Conservation (phyloP, 2,888 invertebrate species). For the Nowickia ferox region DNA sequence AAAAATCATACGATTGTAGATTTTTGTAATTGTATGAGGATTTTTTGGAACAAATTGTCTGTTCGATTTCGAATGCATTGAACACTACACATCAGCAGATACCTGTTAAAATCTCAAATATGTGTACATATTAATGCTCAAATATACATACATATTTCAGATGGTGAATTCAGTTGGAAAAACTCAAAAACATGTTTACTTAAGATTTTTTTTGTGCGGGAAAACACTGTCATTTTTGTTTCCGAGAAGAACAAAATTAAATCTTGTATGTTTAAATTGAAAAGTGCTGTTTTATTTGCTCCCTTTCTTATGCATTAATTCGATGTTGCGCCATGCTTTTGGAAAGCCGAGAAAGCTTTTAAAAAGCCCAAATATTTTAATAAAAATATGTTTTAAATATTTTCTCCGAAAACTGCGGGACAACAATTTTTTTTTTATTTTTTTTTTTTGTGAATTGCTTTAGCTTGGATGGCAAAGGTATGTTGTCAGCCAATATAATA, state of each 20-base stretch:
- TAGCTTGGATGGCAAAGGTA: too few relatives aligned
- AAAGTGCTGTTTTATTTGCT: too few relatives aligned
- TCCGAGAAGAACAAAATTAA: too few relatives aligned
- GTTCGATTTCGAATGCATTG: conserved; percentile 54
- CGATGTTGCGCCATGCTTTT: too few relatives aligned
- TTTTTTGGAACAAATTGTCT: conserved; percentile 61
- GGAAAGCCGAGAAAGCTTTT: too few relatives aligned
- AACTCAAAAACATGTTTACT: neutral
- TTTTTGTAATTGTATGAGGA: neutral
- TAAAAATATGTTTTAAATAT: neutral
- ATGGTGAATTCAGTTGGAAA: neutral
- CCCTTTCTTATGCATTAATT: too few relatives aligned
- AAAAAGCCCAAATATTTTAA: too few relatives aligned
- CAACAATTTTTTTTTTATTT: too few relatives aligned
- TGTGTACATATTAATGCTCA: conserved; percentile 45
- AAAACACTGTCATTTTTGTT: neutral
- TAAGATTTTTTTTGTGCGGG: neutral
- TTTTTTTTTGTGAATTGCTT: too few relatives aligned
- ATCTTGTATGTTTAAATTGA: too few relatives aligned
- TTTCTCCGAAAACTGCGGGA: neutral
- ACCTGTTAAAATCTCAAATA: conserved; percentile 37
- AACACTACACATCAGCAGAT: conserved; percentile 9
- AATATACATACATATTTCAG: neutral
- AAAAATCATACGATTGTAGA: neutral
- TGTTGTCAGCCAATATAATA: too few relatives aligned